Evolutionary conservation across 1,140 invertebrate genomes (phyloP), one percentile per base, ranked within the genome.

Genomic region (Myzus persicae): DNA sequence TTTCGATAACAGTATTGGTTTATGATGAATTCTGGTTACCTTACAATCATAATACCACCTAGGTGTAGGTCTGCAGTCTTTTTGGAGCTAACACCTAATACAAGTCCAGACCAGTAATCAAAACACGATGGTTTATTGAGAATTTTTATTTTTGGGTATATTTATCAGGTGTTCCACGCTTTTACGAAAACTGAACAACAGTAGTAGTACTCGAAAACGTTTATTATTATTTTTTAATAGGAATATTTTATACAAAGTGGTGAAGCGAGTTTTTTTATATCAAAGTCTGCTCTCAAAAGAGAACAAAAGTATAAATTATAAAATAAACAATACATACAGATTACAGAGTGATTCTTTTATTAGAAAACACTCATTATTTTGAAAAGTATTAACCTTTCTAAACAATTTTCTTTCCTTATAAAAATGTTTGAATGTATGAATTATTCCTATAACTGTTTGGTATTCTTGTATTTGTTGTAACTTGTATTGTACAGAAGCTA

Each of bases 201-300:
- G 36, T 76, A n/a, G 31, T 76, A 76, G 14, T n/a, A 76, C 31
- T 18, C 31, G 59, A 76, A n/a, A 76, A n/a, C 59, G 59, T 76
- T 76, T 76, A n/a, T 82, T 82, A 38, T 82, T 82, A 38, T 82
- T 82, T 82, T 48, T 82, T 38, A 82, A 38, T 82, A 82, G 18
- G 36, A 82, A 38, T 82, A 82, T 82, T 82, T 38, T 38, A 9
- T 82, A 82, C n/a, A 82, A 82, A 82, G 36, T 3, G 36, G 5
- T 22, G 76, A 38, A 82, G 18, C 2, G 22, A 82, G 36, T 38
- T 82, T 82, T 48, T 82, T 22, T 7, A 82, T 82, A 36, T 38
- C 38, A 38, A 38, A 82, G 3, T 38, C 76, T 6, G 38, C 36
- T 82, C 36, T 38, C 14, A 76, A n/a, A 76, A 18, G 14, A 76